phyloP scores from a whole-genome alignment of 2,113 vertebrate genomes.

The Spermophilus dauricus region DNA sequence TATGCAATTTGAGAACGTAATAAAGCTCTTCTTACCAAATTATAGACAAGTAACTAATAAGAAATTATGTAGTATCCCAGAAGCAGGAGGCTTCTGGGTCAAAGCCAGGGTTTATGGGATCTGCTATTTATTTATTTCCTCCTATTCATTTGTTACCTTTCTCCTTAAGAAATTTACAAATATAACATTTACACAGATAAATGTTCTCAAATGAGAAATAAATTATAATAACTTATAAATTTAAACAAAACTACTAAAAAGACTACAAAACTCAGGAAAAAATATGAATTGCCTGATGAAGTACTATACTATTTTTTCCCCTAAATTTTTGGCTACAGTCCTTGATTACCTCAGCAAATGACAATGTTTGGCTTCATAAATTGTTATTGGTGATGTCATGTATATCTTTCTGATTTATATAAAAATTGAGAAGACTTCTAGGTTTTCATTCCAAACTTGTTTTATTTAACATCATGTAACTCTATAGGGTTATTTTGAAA shows the following conservation, averaged over 20 bases:
- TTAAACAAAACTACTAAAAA: background rate
- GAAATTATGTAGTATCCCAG: background rate
- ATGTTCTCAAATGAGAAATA: constrained; percentile 35
- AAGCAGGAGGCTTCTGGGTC: background rate
- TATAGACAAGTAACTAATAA: background rate
- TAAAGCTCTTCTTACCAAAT: background rate
- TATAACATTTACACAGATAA: background rate
- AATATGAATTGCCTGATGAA: background rate
- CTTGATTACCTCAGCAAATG: background rate
- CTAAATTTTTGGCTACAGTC: background rate
- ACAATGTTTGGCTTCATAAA: background rate
- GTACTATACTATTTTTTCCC: background rate
- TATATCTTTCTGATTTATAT: background rate
- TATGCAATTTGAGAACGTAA: background rate
- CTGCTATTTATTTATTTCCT: background rate
- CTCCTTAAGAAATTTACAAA: background rate
- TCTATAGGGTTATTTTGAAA: background rate
- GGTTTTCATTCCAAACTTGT: background rate
- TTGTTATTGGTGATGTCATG: background rate
- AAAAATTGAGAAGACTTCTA: background rate
- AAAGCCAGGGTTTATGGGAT: background rate
- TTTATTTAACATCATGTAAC: background rate
- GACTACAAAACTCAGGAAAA: background rate
- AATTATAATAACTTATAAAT: background rate
- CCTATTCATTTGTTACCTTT: background rate